Conservation (phyloP, 2,113 vertebrate genomes). For the Melanocharis versteri region DNA sequence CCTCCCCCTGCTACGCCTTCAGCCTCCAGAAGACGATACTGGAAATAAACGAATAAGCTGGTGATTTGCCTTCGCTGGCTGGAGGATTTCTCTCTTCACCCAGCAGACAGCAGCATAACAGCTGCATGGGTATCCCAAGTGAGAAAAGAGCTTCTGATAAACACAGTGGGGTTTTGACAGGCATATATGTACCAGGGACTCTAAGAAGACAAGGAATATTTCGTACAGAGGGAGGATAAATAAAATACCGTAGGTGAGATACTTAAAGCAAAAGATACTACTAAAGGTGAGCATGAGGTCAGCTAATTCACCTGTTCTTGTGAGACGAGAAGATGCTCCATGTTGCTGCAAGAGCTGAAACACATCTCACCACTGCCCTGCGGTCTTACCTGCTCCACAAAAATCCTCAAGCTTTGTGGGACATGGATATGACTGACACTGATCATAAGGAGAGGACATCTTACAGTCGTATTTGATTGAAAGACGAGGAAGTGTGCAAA, state of each 20-base stretch:
- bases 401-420: background rate
- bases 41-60: background rate
- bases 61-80: background rate
- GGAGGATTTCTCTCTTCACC: background rate
- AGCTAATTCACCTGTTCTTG: background rate
- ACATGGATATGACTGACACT: background rate
- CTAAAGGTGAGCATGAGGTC: background rate
- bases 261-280: background rate
- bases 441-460: background rate
- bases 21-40: background rate
- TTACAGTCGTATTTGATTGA: background rate
- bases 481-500: background rate
- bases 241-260: background rate
- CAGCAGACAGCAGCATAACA: background rate
- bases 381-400: background rate
- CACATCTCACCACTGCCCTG: no score
- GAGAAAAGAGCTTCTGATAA: background rate
- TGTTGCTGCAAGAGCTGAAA: background rate
- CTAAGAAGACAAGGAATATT: background rate
- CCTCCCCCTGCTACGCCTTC: background rate
- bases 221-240: background rate
- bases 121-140: background rate
- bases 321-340: accelerated
- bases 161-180: background rate
- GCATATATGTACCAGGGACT: accelerated